phyloP scores from a whole-genome alignment of 2,888 invertebrate genomes.

The Xanthia icteritia region DNA sequence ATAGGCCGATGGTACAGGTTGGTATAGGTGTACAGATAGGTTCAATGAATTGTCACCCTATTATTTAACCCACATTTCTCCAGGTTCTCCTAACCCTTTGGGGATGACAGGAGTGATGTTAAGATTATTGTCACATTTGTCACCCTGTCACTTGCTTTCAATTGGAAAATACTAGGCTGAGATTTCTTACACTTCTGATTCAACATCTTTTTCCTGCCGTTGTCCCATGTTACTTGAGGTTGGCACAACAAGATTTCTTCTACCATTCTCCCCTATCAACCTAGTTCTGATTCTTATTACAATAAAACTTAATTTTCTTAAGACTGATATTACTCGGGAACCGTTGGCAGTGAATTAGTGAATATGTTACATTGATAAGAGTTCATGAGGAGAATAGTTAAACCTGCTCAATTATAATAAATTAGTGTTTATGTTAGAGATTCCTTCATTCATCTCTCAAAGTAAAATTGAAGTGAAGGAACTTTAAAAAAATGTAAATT shows the following conservation, averaged over 20 bases:
- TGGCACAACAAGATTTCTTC: background rate
- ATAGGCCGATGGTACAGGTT: no score
- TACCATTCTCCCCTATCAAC: background rate
- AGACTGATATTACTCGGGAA: constrained; percentile 8
- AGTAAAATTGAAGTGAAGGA: background rate
- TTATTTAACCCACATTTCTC: no score
- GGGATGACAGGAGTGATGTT: no score
- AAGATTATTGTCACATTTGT: background rate
- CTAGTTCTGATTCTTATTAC: background rate
- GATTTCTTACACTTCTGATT: background rate
- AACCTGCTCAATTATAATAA: background rate
- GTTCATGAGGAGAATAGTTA: background rate
- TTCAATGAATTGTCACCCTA: no score
- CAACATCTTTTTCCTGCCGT: background rate
- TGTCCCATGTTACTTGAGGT: background rate
- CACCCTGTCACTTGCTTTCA: background rate
- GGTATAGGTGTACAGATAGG: no score
- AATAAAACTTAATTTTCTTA: constrained; percentile 8
- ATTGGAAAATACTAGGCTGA: background rate
- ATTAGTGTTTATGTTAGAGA: background rate
- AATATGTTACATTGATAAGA: background rate
- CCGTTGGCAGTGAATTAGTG: background rate
- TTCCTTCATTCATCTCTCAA: background rate
- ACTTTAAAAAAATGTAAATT: constrained; percentile 11
- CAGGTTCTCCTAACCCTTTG: no score